phyloP scores from a whole-genome alignment of 2,113 vertebrate genomes.

The Heterocephalus glaber region DNA sequence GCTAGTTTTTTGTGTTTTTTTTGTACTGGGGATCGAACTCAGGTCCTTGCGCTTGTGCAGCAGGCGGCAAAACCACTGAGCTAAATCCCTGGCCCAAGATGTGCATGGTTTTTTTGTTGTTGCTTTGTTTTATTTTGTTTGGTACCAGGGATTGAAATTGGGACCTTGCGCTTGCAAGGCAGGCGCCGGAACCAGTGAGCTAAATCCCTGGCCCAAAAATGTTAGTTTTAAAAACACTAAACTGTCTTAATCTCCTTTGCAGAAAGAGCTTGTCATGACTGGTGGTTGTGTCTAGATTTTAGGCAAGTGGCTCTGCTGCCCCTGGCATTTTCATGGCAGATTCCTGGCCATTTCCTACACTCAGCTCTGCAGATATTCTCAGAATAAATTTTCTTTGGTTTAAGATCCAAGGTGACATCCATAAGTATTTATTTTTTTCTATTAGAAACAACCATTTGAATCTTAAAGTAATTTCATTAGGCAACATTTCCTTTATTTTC shows the following conservation, averaged over 20 bases:
- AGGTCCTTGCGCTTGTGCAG: no score
- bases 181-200: no score
- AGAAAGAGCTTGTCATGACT: not conserved
- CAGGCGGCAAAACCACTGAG: no score
- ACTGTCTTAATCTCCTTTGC: not conserved
- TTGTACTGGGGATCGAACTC: no score
- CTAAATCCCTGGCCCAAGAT: no score
- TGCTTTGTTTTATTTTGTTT: no score
- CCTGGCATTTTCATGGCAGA: not conserved
- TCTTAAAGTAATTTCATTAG: constrained; percentile 17
- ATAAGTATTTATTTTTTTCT: not conserved
- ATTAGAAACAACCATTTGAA: not conserved
- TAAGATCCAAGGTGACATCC: constrained; percentile 51
- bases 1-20: no score
- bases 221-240: constrained; percentile 32
- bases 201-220: no score
- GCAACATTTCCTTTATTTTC: constrained; percentile 50
- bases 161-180: no score
- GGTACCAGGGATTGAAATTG: no score
- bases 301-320: not conserved
- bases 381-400: not conserved
- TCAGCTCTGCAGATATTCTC: not conserved
- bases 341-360: not conserved
- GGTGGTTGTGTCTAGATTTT: not conserved
- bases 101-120: no score